Percentiles rank a stretch among this genome's conserved stretches.
Conservation (phyloP, 2,797 vertebrate genomes). For the Lindbergichthys nudifrons region DNA sequence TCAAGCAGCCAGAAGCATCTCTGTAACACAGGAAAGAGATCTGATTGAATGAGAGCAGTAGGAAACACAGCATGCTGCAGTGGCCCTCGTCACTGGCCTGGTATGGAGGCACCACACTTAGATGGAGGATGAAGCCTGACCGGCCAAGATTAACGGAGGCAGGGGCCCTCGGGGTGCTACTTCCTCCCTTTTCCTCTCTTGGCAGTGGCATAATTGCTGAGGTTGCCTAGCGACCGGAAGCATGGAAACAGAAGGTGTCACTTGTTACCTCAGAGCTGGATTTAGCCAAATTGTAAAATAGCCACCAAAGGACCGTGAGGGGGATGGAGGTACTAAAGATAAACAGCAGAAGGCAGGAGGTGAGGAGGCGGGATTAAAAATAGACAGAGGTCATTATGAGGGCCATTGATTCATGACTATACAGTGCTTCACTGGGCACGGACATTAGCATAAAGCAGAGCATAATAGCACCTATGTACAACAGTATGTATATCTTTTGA, state of each 20-base stretch:
- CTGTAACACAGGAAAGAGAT: conserved; percentile 43
- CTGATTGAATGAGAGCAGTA: conserved; percentile 65
- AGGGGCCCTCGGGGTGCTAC: conserved; percentile 72
- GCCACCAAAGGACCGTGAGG: conserved; percentile 83
- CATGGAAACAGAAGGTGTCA: conserved; percentile 89
- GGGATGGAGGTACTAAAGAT: conserved; percentile 87
- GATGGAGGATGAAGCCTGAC: conserved; percentile 62
- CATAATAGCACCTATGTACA: not conserved
- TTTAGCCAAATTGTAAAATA: conserved; percentile 93
- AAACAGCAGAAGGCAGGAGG: conserved; percentile 77
- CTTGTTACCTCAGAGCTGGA: conserved; percentile 94
- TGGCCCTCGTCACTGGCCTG: conserved; percentile 56
- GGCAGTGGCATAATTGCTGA: conserved; percentile 79
- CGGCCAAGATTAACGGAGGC: conserved; percentile 71
- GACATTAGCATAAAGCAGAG: not conserved
- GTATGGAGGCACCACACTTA: conserved; percentile 60
- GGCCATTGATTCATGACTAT: conserved; percentile 28
- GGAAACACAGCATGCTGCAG: conserved; percentile 56
- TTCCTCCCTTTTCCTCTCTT: conserved; percentile 79
- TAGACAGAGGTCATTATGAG: conserved; percentile 71
- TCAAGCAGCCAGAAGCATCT: conserved; percentile 31
- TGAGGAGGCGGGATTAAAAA: conserved; percentile 62
- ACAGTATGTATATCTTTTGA: not conserved
- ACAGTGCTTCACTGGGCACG: not conserved
- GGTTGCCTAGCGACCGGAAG: conserved; percentile 86